Evolutionary conservation across 2,888 invertebrate species (phyloP).

Genomic region (Temnothorax rugatulus): DNA sequence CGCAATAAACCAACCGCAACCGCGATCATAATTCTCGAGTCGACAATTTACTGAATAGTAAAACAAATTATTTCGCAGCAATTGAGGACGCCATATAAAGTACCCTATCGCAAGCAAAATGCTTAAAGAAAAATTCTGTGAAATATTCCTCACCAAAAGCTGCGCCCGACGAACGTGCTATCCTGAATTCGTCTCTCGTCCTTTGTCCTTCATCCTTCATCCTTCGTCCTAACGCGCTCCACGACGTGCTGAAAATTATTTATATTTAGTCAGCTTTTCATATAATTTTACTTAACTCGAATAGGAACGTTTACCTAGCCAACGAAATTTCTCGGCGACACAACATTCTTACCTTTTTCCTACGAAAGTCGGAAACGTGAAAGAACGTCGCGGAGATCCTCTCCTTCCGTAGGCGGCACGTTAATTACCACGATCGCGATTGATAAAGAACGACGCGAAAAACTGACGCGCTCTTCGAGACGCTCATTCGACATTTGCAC

Average conservation of each 20-base stretch:
- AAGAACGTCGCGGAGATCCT: not conserved
- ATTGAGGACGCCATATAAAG: constrained; percentile 2
- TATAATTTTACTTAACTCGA: not conserved
- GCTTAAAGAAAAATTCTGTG: not conserved
- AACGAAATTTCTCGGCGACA: not conserved
- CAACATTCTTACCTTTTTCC: not conserved
- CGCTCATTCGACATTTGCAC: not conserved
- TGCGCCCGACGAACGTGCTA: not conserved
- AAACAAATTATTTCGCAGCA: constrained; percentile 2
- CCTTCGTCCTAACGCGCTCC: not conserved
- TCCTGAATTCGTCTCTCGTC: not conserved
- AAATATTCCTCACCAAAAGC: constrained; percentile 11
- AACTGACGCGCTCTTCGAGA: not conserved
- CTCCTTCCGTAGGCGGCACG: not conserved
- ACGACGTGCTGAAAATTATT: constrained; percentile 1
- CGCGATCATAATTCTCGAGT: constrained; percentile 1
- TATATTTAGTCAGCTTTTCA: not conserved
- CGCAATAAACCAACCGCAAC: not conserved
- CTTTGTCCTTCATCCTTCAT: not conserved
- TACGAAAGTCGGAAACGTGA: not conserved
- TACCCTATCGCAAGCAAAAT: not conserved
- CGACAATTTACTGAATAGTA: not conserved
- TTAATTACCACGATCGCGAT: constrained; percentile 1
- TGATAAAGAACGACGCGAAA: not conserved
- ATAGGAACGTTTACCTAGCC: not conserved